phyloP scores from a whole-genome alignment of 2,113 vertebrate genomes.

The Dendrocopos noguchii region DNA sequence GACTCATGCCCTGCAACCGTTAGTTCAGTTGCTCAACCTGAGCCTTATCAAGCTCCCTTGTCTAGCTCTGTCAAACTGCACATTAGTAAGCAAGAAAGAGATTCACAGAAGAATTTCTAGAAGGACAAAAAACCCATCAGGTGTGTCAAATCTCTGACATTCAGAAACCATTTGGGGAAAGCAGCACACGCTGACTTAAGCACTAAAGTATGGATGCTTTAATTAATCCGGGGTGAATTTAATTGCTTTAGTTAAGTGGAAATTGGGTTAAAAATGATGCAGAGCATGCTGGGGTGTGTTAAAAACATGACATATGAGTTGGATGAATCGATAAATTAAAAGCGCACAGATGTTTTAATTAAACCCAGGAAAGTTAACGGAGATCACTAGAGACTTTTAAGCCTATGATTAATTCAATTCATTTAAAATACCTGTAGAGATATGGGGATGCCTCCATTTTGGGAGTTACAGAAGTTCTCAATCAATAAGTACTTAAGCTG shows the following conservation, averaged over 20 bases:
- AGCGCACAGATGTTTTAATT: constrained; percentile 90
- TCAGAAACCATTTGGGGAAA: constrained; percentile 83
- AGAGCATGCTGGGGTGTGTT: constrained; percentile 86
- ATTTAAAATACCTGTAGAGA: constrained; percentile 88
- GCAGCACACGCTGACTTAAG: constrained; percentile 82
- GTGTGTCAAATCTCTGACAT: constrained; percentile 86
- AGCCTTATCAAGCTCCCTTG: not conserved
- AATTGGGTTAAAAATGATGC: constrained; percentile 88
- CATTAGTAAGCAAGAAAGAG: constrained; percentile 65
- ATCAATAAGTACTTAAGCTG: constrained; percentile 78
- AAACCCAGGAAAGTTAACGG: constrained; percentile 85
- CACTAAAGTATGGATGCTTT: constrained; percentile 84
- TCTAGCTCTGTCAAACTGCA: constrained; percentile 35
- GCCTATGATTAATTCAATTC: constrained; percentile 89
- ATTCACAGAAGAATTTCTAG: constrained; percentile 75
- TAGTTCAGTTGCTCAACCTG: not conserved
- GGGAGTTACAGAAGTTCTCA: constrained; percentile 79
- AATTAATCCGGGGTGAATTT: constrained; percentile 89
- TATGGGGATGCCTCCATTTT: constrained; percentile 78
- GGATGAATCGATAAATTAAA: constrained; percentile 89
- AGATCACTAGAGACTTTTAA: constrained; percentile 86
- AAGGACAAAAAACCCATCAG: constrained; percentile 85
- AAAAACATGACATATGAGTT: constrained; percentile 89
- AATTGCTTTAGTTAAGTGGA: constrained; percentile 90
- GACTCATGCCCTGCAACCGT: not conserved